A percentile compares a stretch with the other conserved stretches of the same genome.
phyloP scores from a whole-genome alignment of 2,797 vertebrate genomes.

The Novumbra hubbsi region DNA sequence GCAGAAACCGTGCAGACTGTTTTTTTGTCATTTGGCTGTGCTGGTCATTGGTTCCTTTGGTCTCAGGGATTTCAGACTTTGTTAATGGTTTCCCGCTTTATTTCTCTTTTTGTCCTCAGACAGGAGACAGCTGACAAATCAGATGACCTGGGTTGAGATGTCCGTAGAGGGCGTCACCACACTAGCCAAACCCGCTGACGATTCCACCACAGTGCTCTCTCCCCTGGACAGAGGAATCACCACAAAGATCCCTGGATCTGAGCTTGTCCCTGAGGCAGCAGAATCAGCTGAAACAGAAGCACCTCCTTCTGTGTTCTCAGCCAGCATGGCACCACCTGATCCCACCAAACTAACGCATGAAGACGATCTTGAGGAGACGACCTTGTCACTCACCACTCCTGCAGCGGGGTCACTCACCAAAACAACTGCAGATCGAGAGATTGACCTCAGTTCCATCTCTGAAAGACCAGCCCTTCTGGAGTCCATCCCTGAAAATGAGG shows the following conservation, averaged over 20 bases:
- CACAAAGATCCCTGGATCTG: conserved; percentile 26
- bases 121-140: conserved; percentile 56
- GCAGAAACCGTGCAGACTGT: too few relatives aligned
- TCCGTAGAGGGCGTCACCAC: conserved; percentile 46
- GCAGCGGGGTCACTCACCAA: background rate
- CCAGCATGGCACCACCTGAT: conserved; percentile 72
- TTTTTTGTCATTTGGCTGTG: background rate
- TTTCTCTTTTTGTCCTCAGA: conserved; percentile 54
- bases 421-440: conserved; percentile 20
- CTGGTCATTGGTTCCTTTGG: background rate
- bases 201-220: conserved; percentile 40
- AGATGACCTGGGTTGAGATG: conserved; percentile 70
- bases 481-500: conserved; percentile 39
- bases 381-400: conserved; percentile 28
- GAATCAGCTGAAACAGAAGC: conserved; percentile 29
- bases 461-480: conserved; percentile 25
- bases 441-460: conserved; percentile 47
- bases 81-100: conserved; percentile 5
- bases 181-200: conserved; percentile 7
- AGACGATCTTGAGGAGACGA: conserved; percentile 53
- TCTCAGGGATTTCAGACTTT: background rate
- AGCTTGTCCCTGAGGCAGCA: conserved; percentile 34
- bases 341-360: conserved; percentile 36
- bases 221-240: conserved; percentile 37
- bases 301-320: conserved; percentile 75